Base-by-base conservation (phyloP, 2,888 invertebrate species). In the Caradrina clavipalpis region DNA sequence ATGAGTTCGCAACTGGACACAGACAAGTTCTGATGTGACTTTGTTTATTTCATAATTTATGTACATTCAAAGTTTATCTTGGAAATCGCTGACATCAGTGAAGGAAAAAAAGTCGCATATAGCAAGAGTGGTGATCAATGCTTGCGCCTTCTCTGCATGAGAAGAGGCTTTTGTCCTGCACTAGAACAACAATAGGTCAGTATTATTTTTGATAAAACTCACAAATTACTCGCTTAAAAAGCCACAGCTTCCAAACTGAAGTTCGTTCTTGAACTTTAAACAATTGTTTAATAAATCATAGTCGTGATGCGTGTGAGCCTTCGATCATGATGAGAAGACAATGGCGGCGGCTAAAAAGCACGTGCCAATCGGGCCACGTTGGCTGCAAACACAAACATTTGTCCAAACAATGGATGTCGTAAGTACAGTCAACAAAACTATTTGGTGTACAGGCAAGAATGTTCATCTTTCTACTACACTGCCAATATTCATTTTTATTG, bases 221-320 rank as follows among this genome's bases (percentile, higher is more conserved):
- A 35, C 11, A 1, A 73, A 42, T 54, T 57, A 72, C 42, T 66
- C 8, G 66, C 35, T 35, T 47, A n/a, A 17, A 19, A 35, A 26
- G 22, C 5, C 42, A 19, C 50, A 66, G 75, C 70, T 66, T 26
- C 69, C 75, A 66, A n/a, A 66, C 65, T 57, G 70, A 78, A 22
- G 47, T 54, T 56, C 19, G 83, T 63, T 77, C 83, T 81, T 82
- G 75, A 83, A 82, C 83, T 81, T 75, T 80, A 72, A 70, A 83
- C 77, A 80, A 81, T 82, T 63, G 75, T 65, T 31, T 60, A 60
- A 73, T 82, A 81, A 81, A 77, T 72, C 63, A 71, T 51, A 61
- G 61, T 71, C 73, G 68, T 73, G 83, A 77, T 72, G 67, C 67
- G 69, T 83, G 83, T 64, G 73, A 74, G 63, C 69, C 72, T 80